Conservation (phyloP, 2,888 invertebrate species). For the Nephrotoma guestfalica region DNA sequence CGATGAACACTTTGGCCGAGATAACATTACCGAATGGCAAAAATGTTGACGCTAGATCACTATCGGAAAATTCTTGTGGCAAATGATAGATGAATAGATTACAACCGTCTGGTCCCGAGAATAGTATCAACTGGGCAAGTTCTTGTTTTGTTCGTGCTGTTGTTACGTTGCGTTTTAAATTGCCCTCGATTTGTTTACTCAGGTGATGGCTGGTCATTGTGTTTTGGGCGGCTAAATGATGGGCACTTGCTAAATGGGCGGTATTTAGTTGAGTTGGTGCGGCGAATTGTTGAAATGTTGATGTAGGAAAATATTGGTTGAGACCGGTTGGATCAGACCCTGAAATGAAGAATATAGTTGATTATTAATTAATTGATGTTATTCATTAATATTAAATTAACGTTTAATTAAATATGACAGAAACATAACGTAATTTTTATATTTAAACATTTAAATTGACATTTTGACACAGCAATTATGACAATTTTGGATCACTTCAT, state of each 20-base stretch:
- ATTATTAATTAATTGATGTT: not conserved
- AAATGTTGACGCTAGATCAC: conserved; percentile 92
- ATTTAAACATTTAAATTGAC: no score
- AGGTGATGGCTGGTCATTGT: conserved; percentile 27
- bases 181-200: conserved; percentile 86
- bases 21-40: conserved; percentile 95
- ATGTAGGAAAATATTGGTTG: conserved; percentile 43
- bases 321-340: conserved; percentile 38
- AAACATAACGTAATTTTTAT: no score
- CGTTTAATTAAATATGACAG: no score
- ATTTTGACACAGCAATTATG: no score
- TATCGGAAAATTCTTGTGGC: conserved; percentile 96
- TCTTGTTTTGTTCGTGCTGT: not conserved
- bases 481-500: no score
- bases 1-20: conserved; percentile 99
- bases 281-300: conserved; percentile 42
- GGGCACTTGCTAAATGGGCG: conserved; percentile 44
- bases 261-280: conserved; percentile 41
- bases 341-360: conserved; percentile 8
- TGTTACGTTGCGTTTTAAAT: conserved; percentile 11
- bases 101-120: conserved; percentile 85
- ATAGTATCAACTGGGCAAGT: not conserved
- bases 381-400: no score
- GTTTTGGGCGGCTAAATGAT: conserved; percentile 52
- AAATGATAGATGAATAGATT: conserved; percentile 99